A percentile compares a stretch with the other conserved stretches of the same genome.
Evolutionary conservation across 2,888 invertebrate species (phyloP).

Genomic region (Drosophila kambysellisi): DNA sequence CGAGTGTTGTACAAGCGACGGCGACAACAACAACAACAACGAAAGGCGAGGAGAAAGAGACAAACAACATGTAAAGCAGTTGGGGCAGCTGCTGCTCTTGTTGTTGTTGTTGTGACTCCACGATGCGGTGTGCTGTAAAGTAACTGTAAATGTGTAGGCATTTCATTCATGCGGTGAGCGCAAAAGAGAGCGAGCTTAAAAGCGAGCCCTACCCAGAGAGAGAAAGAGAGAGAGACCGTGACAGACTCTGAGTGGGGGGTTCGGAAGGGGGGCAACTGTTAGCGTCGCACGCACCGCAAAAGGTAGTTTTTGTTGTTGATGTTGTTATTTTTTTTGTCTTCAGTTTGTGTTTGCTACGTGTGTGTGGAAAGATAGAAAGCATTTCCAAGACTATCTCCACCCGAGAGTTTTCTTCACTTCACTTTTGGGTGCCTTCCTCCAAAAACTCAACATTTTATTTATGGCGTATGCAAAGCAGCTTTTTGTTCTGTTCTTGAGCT

Average conservation of each 20-base stretch:
- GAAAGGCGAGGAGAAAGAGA: constrained; percentile 38
- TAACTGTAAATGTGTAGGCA: constrained; percentile 80
- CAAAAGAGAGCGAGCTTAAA: constrained; percentile 20
- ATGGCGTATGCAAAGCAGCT: constrained; percentile 76
- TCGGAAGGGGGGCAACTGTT: not conserved
- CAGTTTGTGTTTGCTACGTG: constrained; percentile 59
- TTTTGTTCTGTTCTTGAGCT: constrained; percentile 43
- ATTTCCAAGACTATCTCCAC: constrained; percentile 50
- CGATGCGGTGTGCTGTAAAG: constrained; percentile 39
- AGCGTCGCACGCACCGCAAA: constrained; percentile 72
- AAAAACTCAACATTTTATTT: constrained; percentile 54
- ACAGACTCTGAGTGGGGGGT: constrained; percentile 12
- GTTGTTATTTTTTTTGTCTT: constrained; percentile 23
- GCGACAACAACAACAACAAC: constrained; percentile 27
- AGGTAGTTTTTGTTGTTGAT: constrained; percentile 34
- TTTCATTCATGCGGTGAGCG: constrained; percentile 70
- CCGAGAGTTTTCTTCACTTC: constrained; percentile 40
- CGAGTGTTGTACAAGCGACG: constrained; percentile 37
- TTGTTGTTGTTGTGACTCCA: constrained; percentile 41
- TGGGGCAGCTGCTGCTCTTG: constrained; percentile 48
- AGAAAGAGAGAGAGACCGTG: constrained; percentile 1
- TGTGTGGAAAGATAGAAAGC: constrained; percentile 68
- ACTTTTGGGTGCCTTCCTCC: constrained; percentile 12
- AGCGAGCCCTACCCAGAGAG: constrained; percentile 9
- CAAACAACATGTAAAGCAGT: constrained; percentile 65